A percentile compares a stretch with the other conserved stretches of the same genome.
These are phyloP conservation scores for Leptinotarsa defecta DNA, from an alignment of 1,140 invertebrate species.

Conservation along the genomic window DNA sequence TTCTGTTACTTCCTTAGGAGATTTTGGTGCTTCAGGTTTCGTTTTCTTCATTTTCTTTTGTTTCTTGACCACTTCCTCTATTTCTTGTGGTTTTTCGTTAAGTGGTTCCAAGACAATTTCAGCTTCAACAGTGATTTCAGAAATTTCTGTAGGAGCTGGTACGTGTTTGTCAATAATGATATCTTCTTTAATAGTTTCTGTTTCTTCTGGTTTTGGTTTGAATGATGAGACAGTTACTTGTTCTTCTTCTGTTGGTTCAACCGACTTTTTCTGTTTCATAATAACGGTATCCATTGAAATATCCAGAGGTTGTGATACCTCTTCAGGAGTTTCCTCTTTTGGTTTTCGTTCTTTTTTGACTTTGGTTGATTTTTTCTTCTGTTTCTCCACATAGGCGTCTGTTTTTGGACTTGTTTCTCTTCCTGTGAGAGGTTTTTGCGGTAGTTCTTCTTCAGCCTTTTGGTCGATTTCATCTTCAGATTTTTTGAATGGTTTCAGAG, in stretches of 20 bases:
- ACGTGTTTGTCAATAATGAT: neutral
- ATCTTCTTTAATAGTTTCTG: too few relatives aligned
- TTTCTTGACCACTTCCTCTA: neutral
- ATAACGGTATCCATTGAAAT: too few relatives aligned
- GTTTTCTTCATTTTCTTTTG: conserved; percentile 40
- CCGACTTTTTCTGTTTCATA: too few relatives aligned
- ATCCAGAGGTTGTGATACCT: too few relatives aligned
- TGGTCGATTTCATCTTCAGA: conserved; percentile 52
- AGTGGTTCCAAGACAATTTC: neutral
- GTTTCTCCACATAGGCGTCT: conserved; percentile 34
- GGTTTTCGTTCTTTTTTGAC: too few relatives aligned
- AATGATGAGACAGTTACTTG: too few relatives aligned
- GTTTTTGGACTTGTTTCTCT: conserved; percentile 28
- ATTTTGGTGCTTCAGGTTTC: conserved; percentile 37
- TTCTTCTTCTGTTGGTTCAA: too few relatives aligned
- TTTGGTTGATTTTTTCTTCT: conserved; percentile 25
- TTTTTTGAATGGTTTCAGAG: conserved; percentile 62
- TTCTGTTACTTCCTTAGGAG: conserved; percentile 31
- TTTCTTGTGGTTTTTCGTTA: neutral
- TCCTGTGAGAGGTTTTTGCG: conserved; percentile 36
- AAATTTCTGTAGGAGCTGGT: neutral
- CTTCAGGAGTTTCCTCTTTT: too few relatives aligned
- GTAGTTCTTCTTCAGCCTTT: conserved; percentile 31
- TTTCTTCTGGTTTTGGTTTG: too few relatives aligned
- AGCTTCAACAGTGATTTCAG: neutral